Evolutionary conservation across 2,797 vertebrate genomes (phyloP), one percentile per base, ranked within the genome.

Genomic region (Micropoecilia bifurca): DNA sequence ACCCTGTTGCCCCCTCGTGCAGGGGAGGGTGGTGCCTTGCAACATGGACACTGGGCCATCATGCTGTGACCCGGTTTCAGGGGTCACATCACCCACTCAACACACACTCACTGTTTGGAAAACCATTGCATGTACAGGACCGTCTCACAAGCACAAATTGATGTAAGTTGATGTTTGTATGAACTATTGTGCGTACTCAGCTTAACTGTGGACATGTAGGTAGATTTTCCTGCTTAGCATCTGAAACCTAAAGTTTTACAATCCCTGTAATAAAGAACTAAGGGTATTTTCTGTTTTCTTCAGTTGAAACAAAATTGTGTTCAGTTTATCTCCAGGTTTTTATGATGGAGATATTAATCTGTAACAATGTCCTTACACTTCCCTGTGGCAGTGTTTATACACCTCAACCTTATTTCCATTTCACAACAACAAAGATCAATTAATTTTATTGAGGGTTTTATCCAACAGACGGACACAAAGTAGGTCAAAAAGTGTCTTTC

Each of bases 41-140:
- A n/a, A n/a, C 53, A 16, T 90, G 92, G 94, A 95, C 93, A 94
- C 83, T 7, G 84, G 90, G 88, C 90, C 90, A 92, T 93, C 88
- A 76, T 88, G 87, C 55, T 53, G 83, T 94, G 93, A 95, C 94
- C 93, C 43, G 83, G 89, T 92, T 92, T 94, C 90, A 94, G 89
- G 93, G 93, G 91, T 95, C 94, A 95, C 33, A 94, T 93, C 93
- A 91, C 90, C 81, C 92, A 90, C 86, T 93, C 90, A 93, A 93
- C 92, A 90, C 92, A 90, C 90, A 87, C 91, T 83, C 92, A 89
- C 86, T 93, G 91, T 93, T 94, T 94, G 88, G 91, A 90, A 71
- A 93, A 93, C 90, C 91, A 93, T 91, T 93, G 93, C 90, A 92
- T 86, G 88, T 90, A 93, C 73, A 79, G 79, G 75, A 79, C 69